Percentiles rank a stretch among this genome's conserved stretches.
These are phyloP conservation scores for Megalurothrips usitatus DNA, from an alignment of 2,888 invertebrate genomes.

Conservation along the genomic window DNA sequence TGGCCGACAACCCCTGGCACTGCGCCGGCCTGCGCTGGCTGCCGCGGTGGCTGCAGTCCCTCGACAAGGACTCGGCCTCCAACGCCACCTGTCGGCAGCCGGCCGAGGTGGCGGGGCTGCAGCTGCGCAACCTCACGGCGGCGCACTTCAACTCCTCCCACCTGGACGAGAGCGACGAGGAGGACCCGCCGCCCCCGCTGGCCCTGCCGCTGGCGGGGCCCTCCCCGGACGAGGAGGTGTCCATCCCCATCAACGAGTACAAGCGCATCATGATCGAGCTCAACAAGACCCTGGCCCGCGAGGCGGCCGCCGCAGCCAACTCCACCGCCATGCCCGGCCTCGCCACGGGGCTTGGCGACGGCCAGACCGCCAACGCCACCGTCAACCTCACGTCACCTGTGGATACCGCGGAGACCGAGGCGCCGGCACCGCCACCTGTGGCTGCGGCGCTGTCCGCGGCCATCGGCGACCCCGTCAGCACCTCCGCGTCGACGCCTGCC, in stretches of 20 bases:
- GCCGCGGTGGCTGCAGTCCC: constrained; percentile 12
- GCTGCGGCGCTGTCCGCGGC: neutral
- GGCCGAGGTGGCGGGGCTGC: constrained; percentile 22
- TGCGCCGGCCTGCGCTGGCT: constrained; percentile 49
- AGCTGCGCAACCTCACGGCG: constrained; percentile 12
- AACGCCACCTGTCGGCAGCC: constrained; percentile 28
- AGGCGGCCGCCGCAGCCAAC: neutral
- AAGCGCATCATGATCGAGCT: constrained; percentile 26
- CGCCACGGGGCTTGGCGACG: neutral
- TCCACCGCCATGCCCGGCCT: neutral
- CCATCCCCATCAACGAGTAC: constrained; percentile 24
- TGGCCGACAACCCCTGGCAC: constrained; percentile 66
- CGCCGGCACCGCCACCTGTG: constrained; percentile 10
- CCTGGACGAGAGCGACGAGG: constrained; percentile 6
- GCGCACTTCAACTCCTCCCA: constrained; percentile 7
- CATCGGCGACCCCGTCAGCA: neutral
- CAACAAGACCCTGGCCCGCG: constrained; percentile 13
- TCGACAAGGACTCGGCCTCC: neutral
- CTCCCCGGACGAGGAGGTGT: constrained; percentile 11
- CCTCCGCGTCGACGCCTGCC: neutral
- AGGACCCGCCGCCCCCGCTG: neutral
- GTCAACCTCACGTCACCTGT: constrained; percentile 14
- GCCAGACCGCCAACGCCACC: neutral
- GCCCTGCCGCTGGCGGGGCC: neutral
- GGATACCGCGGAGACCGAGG: neutral